Conservation (phyloP, 2,797 vertebrate genomes). For the Podarcis siculus region DNA sequence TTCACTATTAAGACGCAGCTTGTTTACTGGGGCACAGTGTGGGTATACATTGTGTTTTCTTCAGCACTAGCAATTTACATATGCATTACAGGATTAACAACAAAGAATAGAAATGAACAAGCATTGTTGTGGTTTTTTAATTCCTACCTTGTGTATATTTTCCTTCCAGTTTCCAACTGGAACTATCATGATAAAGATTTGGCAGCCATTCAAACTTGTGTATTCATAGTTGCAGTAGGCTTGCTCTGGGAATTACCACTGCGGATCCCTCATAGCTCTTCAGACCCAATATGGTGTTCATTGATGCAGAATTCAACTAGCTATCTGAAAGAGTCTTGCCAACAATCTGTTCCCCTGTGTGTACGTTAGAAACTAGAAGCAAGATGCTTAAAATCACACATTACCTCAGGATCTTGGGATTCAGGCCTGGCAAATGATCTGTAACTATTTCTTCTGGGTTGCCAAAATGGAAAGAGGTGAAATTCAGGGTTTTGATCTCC, state of each 20-base stretch:
- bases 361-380: slow-evolving; percentile 1
- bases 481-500: slow-evolving; percentile 21
- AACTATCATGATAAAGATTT: slow-evolving; percentile 1
- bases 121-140: neutral
- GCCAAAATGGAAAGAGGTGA: neutral
- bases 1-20: no score
- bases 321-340: slow-evolving; percentile 11
- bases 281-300: neutral
- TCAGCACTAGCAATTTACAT: neutral
- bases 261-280: slow-evolving; percentile 9
- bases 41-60: neutral
- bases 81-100: neutral
- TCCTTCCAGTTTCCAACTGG: neutral
- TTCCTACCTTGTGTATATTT: neutral
- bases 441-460: slow-evolving; percentile 33
- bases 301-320: slow-evolving; percentile 9
- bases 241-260: slow-evolving; percentile 12
- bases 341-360: slow-evolving; percentile 10
- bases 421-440: slow-evolving; percentile 11
- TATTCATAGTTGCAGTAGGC: neutral
- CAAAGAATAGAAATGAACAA: neutral
- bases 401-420: slow-evolving; percentile 10
- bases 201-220: neutral
- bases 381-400: neutral
- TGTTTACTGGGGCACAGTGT: no score